These are phyloP conservation scores for Iselma pallidipennis DNA, from an alignment of 2,888 invertebrate species.

Conservation along the genomic window DNA sequence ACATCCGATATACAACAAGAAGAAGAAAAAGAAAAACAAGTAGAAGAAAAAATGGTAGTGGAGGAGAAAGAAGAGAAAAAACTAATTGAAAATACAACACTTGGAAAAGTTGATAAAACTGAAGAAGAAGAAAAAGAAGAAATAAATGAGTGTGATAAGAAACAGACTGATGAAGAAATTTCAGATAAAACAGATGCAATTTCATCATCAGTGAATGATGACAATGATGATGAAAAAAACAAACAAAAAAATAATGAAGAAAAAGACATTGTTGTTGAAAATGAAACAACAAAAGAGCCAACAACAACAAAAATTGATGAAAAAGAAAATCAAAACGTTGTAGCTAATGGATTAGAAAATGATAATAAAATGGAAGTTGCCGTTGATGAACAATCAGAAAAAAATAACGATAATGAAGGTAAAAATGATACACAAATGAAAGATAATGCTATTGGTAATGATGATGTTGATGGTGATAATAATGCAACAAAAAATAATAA, in stretches of 20 bases:
- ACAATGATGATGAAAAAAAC: not conserved
- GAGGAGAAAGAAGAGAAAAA: not conserved
- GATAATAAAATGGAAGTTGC: slow-evolving; percentile 26
- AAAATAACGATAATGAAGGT: too few relatives aligned
- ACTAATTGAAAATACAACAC: slow-evolving; percentile 7
- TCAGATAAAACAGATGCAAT: slow-evolving; percentile 11
- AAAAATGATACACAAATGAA: too few relatives aligned
- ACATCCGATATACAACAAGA: too few relatives aligned
- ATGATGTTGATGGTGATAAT: slow-evolving; percentile 28
- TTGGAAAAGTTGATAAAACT: slow-evolving; percentile 21
- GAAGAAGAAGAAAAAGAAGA: slow-evolving; percentile 10
- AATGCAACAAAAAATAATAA: not conserved
- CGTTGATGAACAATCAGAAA: slow-evolving; percentile 24
- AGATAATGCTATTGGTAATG: slow-evolving; percentile 32
- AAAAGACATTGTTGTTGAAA: not conserved
- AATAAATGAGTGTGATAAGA: not conserved
- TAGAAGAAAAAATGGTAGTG: slow-evolving; percentile 12
- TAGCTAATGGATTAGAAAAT: slow-evolving; percentile 45
- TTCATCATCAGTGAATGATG: not conserved
- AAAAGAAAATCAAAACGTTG: slow-evolving; percentile 56
- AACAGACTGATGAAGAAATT: slow-evolving; percentile 1
- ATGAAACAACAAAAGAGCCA: slow-evolving; percentile 37
- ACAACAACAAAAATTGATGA: slow-evolving; percentile 47
- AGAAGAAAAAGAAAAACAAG: slow-evolving; percentile 27
- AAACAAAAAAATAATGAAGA: slow-evolving; percentile 9